Conservation (phyloP, 1,140 invertebrate genomes). For the Drosophila parvula region DNA sequence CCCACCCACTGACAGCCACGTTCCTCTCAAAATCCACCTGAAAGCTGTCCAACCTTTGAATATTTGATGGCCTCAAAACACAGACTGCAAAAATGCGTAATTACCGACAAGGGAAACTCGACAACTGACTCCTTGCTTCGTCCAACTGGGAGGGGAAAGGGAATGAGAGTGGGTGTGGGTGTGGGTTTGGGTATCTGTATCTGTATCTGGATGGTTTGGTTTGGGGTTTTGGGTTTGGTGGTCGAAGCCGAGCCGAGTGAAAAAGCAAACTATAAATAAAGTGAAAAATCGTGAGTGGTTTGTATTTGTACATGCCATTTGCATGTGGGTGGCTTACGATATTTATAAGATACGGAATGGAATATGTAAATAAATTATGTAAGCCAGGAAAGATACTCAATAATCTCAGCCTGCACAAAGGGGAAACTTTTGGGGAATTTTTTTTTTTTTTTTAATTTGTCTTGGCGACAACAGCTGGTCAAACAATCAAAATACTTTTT, state of each 20-base stretch:
- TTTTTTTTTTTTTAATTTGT: too few relatives aligned
- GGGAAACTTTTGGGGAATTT: neutral
- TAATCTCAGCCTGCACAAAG: neutral
- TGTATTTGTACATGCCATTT: constrained; percentile 19
- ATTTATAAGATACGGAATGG: constrained; percentile 29
- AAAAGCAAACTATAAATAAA: constrained; percentile 51
- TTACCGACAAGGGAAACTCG: constrained; percentile 54
- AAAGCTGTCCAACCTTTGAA: constrained; percentile 26
- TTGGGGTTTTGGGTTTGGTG: neutral
- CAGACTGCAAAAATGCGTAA: constrained; percentile 58
- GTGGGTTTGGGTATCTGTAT: neutral
- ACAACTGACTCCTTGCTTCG: constrained; percentile 34
- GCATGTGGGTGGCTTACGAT: constrained; percentile 36
- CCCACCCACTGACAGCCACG: constrained; percentile 10
- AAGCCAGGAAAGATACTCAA: constrained; percentile 21
- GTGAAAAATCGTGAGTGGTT: constrained; percentile 32
- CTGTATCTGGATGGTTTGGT: neutral
- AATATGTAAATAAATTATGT: constrained; percentile 30
- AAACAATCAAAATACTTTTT: constrained; percentile 23
- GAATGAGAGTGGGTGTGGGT: neutral
- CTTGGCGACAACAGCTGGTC: constrained; percentile 34
- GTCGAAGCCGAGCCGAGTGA: constrained; percentile 1
- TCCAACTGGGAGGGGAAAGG: constrained; percentile 10
- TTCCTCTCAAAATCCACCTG: constrained; percentile 9
- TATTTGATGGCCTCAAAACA: constrained; percentile 51